phyloP scores from a whole-genome alignment of 2,797 vertebrate genomes.

The Chelon labrosus region DNA sequence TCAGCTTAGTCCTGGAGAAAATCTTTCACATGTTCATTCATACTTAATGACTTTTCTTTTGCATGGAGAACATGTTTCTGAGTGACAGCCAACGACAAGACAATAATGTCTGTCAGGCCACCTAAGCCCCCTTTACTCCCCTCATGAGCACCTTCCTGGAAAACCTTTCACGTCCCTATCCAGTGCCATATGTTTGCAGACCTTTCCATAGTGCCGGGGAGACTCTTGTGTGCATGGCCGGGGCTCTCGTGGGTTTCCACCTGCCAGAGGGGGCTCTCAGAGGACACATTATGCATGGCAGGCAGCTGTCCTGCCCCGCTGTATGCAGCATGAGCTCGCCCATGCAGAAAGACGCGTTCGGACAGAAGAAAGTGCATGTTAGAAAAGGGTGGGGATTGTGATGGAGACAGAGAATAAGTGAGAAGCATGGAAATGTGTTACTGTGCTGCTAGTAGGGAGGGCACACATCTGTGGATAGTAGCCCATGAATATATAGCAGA shows the following conservation, averaged over 20 bases:
- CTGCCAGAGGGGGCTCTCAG: conserved; percentile 71
- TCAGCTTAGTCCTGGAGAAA: background rate
- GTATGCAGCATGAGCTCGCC: conserved; percentile 50
- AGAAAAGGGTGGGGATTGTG: conserved; percentile 21
- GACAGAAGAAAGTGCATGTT: conserved; percentile 50
- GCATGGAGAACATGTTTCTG: conserved; percentile 28
- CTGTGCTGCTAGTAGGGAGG: background rate
- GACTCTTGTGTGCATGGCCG: conserved; percentile 29
- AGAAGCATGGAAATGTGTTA: conserved; percentile 8
- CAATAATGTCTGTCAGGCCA: conserved; percentile 50
- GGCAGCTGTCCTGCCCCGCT: conserved; percentile 76
- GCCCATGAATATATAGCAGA: background rate
- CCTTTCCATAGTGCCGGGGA: conserved; percentile 50
- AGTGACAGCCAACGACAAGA: conserved; percentile 55
- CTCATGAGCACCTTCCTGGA: conserved; percentile 49
- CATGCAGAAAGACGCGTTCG: conserved; percentile 71
- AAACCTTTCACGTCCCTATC: conserved; percentile 70
- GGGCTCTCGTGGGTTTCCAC: conserved; percentile 42
- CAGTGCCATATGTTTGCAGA: conserved; percentile 77
- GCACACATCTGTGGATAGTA: conserved; percentile 14
- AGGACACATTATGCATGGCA: conserved; percentile 75
- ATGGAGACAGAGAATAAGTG: conserved; percentile 19
- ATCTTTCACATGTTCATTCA: conserved; percentile 14
- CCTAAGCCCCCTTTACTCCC: conserved; percentile 25
- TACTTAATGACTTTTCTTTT: conserved; percentile 28